Evolutionary conservation across 2,888 invertebrate species (phyloP).

Genomic region (Mythimna pallens): DNA sequence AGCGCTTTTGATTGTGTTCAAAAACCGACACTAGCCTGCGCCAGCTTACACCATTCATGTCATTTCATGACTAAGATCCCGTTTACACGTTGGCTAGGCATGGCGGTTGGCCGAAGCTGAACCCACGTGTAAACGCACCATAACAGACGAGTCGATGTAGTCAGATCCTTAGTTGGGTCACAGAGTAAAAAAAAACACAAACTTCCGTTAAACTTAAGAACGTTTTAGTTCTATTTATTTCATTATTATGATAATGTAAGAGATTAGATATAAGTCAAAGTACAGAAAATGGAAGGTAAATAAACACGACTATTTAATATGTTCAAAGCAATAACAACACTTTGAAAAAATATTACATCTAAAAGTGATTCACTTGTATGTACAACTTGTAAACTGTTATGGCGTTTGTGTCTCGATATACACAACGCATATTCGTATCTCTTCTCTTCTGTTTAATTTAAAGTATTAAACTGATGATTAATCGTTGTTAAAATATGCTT

Average conservation of each 20-base stretch:
- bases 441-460: conserved; percentile 65
- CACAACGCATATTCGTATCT: conserved; percentile 87
- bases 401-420: conserved; percentile 87
- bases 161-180: background rate
- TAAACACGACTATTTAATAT: conserved; percentile 35
- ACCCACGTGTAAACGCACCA: too few species aligned
- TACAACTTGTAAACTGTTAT: conserved; percentile 84
- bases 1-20: too few species aligned
- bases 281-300: conserved; percentile 66
- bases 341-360: conserved; percentile 23
- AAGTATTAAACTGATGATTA: conserved; percentile 60
- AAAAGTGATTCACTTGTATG: conserved; percentile 65
- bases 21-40: too few species aligned
- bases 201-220: conserved; percentile 70
- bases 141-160: background rate
- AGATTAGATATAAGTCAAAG: conserved; percentile 19
- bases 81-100: too few species aligned
- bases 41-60: too few species aligned
- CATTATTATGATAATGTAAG: conserved; percentile 11
- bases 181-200: conserved; percentile 53
- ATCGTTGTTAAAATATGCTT: conserved; percentile 61
- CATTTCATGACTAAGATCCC: too few species aligned
- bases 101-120: too few species aligned
- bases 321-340: background rate
- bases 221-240: conserved; percentile 66